Conservation (phyloP, 2,113 vertebrate genomes). For the Psittacara wagleri region DNA sequence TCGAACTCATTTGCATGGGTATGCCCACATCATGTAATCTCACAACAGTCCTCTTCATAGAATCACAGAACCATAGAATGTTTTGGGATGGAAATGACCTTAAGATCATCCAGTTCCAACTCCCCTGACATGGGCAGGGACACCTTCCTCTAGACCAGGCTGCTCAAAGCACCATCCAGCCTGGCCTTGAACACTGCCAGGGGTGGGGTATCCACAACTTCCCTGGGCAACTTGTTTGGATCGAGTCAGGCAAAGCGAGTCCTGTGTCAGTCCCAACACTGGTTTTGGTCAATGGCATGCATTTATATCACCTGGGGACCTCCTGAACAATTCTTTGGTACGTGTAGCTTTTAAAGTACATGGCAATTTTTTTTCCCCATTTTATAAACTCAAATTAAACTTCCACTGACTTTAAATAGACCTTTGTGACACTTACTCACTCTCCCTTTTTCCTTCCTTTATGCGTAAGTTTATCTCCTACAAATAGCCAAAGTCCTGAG, state of each 20-base stretch:
- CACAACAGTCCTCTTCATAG: background rate
- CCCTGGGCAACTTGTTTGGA: background rate
- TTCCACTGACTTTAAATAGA: background rate
- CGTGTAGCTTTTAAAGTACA: background rate
- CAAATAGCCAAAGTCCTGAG: background rate
- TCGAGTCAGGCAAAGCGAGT: background rate
- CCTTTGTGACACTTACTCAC: background rate
- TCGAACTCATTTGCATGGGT: background rate
- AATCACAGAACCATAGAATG: background rate
- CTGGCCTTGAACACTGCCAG: background rate
- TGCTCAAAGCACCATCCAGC: background rate
- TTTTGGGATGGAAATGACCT: background rate
- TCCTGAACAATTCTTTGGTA: background rate
- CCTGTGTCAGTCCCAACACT: fast-evolving
- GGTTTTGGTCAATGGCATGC: background rate
- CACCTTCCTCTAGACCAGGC: background rate
- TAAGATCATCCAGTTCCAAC: background rate
- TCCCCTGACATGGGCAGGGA: background rate
- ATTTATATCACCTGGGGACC: background rate
- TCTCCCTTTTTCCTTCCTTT: background rate
- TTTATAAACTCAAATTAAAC: background rate
- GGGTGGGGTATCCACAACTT: background rate
- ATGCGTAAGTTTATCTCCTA: background rate
- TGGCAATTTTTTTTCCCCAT: background rate
- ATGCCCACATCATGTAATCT: background rate